These are phyloP conservation scores for Drosophila kepulauana DNA, from an alignment of 1,140 invertebrate species.

Conservation along the genomic window DNA sequence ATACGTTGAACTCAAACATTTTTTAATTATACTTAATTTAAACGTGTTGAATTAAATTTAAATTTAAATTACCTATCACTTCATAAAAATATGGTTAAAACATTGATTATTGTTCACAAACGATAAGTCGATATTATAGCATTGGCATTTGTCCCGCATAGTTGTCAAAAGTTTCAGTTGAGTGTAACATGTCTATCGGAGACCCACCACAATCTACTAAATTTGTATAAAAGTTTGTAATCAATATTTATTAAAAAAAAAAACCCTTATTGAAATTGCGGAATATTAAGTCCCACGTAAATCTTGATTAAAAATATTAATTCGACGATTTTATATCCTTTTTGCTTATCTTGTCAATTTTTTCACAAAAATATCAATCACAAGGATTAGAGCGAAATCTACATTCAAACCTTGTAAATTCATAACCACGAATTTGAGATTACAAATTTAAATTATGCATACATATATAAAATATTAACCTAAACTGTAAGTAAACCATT, in stretches of 20 bases:
- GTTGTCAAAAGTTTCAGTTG: not conserved
- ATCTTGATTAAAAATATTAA: not conserved
- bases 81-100: not conserved
- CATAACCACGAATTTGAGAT: too few relatives aligned
- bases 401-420: too few relatives aligned
- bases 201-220: not conserved
- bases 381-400: too few relatives aligned
- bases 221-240: not conserved
- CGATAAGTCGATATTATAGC: not conserved
- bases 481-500: too few relatives aligned
- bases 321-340: not conserved
- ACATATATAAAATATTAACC: too few relatives aligned
- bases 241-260: constrained; percentile 2
- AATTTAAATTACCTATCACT: too few relatives aligned
- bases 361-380: not conserved
- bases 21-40: too few relatives aligned
- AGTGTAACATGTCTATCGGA: not conserved
- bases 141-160: not conserved
- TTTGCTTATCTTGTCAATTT: too few relatives aligned
- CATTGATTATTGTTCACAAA: not conserved
- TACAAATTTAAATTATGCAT: too few relatives aligned
- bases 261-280: not conserved
- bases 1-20: too few relatives aligned
- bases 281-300: not conserved
- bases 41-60: too few relatives aligned